Evolutionary conservation across 2,888 invertebrate genomes (phyloP), one percentile per base, ranked within the genome.

Genomic region (Clostera curtula): DNA sequence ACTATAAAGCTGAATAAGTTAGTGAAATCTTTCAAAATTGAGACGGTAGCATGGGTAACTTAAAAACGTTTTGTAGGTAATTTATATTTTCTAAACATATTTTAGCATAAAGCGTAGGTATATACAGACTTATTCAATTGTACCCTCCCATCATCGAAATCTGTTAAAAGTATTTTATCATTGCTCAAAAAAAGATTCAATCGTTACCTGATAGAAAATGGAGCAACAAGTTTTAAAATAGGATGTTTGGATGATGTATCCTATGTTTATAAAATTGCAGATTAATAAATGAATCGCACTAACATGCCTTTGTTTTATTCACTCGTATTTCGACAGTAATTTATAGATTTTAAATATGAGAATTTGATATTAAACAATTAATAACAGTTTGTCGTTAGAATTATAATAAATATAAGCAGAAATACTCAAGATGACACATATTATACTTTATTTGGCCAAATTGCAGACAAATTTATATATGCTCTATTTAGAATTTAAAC

Each of bases 271-370:
- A 66, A 60, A 59, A 62, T 58, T 64, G 56, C 67, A 65, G 60
- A 67, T 49, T 67, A 71, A 72, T 70, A 77, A 77, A 64, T 57
- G 69, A 62, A 57, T 72, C 64, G 59, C 73, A 74, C 70, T 72
- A 68, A 61, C 34, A 44, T 43, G 39, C 36, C 20, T 33, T 42
- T 34, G 51, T 65, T 64, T 68, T 41, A 59, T 62, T 50, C 12
- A 19, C 7, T 16, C 19, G n/a, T 4, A 6, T n/a, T n/a, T n/a
- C n/a, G n/a, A n/a, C n/a, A n/a, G n/a, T n/a, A n/a, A n/a, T n/a
- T n/a, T n/a, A n/a, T n/a, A n/a, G n/a, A n/a, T n/a, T n/a, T n/a
- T n/a, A n/a, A n/a, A n/a, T n/a, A n/a, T n/a, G n/a, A n/a, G n/a
- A n/a, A n/a, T n/a, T n/a, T n/a, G n/a, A n/a, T n/a, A n/a, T n/a